These are phyloP conservation scores for Baccha elongata DNA, from an alignment of 2,888 invertebrate species.

Conservation along the genomic window DNA sequence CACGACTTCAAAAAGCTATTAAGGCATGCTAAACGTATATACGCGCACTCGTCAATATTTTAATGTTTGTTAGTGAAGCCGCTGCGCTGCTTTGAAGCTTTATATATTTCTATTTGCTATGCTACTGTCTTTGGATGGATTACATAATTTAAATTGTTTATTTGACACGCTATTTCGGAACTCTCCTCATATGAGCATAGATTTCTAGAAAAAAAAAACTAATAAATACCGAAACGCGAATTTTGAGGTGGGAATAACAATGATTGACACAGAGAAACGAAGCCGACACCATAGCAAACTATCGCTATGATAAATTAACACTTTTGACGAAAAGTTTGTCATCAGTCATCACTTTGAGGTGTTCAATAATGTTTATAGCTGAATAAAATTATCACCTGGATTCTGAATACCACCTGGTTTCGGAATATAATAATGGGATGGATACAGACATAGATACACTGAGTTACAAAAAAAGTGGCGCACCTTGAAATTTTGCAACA, in stretches of 20 bases:
- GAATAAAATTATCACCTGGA: not conserved
- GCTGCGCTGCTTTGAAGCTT: conserved; percentile 33
- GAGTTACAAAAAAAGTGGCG: no score
- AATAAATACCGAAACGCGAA: conserved; percentile 62
- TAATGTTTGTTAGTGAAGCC: conserved; percentile 8
- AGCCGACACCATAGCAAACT: conserved; percentile 55
- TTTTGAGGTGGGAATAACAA: conserved; percentile 68
- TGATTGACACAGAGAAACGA: conserved; percentile 64
- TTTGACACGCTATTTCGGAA: conserved; percentile 65
- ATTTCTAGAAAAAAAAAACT: conserved; percentile 19
- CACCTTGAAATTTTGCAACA: no score
- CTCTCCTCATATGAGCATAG: conserved; percentile 41
- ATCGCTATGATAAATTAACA: conserved; percentile 28
- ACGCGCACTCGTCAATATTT: conserved; percentile 52
- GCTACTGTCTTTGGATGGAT: conserved; percentile 32
- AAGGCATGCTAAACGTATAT: conserved; percentile 38
- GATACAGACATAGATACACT: no score
- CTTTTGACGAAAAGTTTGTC: not conserved
- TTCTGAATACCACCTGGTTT: no score
- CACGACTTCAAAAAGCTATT: conserved; percentile 20
- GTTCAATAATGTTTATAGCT: no score
- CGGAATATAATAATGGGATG: no score
- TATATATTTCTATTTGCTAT: conserved; percentile 27
- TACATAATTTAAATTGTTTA: conserved; percentile 68
- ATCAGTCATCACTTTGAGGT: not conserved